A percentile compares a stretch with the other conserved stretches of the same genome.
phyloP scores from a whole-genome alignment of 2,888 invertebrate species.

The Tethea ocularis region DNA sequence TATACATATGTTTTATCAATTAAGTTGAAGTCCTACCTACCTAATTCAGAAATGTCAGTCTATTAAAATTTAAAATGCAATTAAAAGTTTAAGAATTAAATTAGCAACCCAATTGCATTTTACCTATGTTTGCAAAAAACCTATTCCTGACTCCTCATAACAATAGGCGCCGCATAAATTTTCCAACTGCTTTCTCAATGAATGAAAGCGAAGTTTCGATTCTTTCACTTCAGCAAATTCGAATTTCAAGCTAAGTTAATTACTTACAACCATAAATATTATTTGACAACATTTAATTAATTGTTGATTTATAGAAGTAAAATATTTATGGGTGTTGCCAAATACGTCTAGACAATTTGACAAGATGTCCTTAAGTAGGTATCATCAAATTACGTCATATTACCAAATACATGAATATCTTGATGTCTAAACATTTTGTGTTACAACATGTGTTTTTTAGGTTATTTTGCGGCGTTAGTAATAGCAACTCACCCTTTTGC shows the following conservation, averaged over 20 bases:
- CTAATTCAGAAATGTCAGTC: too few species aligned
- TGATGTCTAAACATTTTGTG: slow-evolving; percentile 8
- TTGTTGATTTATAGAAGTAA: background rate
- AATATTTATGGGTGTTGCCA: background rate
- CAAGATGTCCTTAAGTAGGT: slow-evolving; percentile 6
- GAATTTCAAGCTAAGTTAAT: slow-evolving; percentile 21
- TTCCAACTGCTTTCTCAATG: slow-evolving; percentile 47
- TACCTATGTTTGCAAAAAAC: background rate
- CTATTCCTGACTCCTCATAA: slow-evolving; percentile 36
- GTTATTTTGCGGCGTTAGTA: slow-evolving; percentile 9
- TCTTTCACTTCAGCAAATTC: slow-evolving; percentile 36
- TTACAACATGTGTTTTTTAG: background rate
- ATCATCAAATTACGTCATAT: background rate
- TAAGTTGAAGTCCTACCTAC: too few species aligned
- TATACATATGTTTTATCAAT: too few species aligned
- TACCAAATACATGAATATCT: slow-evolving; percentile 1
- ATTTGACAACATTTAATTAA: background rate
- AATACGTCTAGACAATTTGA: background rate
- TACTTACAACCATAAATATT: background rate
- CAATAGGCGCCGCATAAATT: slow-evolving; percentile 46
- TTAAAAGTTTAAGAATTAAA: background rate
- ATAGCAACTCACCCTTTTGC: slow-evolving; percentile 12
- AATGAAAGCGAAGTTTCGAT: slow-evolving; percentile 50
- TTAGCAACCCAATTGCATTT: background rate
- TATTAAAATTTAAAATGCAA: too few species aligned